phyloP scores from a whole-genome alignment of 2,797 vertebrate genomes.

The Arrhamphus sclerolepis region DNA sequence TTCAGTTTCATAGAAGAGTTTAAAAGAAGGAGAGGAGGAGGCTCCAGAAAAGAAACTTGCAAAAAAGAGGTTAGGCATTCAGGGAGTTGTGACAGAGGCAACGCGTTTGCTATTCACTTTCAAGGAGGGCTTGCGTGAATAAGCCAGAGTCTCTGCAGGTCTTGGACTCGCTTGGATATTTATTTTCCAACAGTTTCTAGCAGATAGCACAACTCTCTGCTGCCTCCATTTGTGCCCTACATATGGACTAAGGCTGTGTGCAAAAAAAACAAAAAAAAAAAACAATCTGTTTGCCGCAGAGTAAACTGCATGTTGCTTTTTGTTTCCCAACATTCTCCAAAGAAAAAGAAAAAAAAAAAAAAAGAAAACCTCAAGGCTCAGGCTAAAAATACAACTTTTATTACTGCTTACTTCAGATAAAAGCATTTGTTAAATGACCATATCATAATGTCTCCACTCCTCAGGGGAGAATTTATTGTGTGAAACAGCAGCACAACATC shows the following conservation, averaged over 20 bases:
- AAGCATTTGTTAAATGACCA: slow-evolving; percentile 67
- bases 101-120: slow-evolving; percentile 61
- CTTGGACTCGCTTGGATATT: slow-evolving; percentile 60
- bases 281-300: slow-evolving; percentile 20
- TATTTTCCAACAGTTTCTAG: slow-evolving; percentile 56
- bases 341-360: too few relatives aligned
- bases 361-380: slow-evolving; percentile 28
- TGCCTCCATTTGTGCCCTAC: slow-evolving; percentile 49
- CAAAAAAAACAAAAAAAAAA: slow-evolving; percentile 34
- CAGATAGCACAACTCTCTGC: slow-evolving; percentile 56
- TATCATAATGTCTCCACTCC: slow-evolving; percentile 36
- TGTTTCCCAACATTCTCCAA: slow-evolving; percentile 37
- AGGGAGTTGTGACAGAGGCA: slow-evolving; percentile 48
- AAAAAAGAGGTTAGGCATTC: slow-evolving; percentile 49
- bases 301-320: slow-evolving; percentile 16
- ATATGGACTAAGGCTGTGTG: slow-evolving; percentile 45
- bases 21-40: slow-evolving; percentile 25
- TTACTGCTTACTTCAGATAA: slow-evolving; percentile 65
- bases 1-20: slow-evolving; percentile 74
- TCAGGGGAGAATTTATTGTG: slow-evolving; percentile 30
- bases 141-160: slow-evolving; percentile 49
- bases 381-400: slow-evolving; percentile 59
- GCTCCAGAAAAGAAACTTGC: slow-evolving; percentile 49
- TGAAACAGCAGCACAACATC: slow-evolving; percentile 42
- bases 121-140: slow-evolving; percentile 47